A percentile compares a stretch with the other conserved stretches of the same genome.
phyloP scores from a whole-genome alignment of 2,797 vertebrate species.

The Anabacerthia variegaticeps region DNA sequence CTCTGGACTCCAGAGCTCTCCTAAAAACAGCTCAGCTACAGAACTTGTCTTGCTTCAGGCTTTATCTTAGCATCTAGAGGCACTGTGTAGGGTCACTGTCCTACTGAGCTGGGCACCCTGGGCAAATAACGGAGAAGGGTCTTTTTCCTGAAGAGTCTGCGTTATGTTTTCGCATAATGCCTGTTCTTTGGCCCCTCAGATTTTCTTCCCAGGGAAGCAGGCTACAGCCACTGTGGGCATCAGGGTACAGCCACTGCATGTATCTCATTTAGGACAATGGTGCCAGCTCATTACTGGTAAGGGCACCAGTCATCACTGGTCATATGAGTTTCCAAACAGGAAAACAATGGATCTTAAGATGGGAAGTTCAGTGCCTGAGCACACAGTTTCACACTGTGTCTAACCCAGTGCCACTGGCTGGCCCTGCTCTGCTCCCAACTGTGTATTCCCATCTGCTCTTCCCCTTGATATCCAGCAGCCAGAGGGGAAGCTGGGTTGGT shows the following conservation, averaged over 20 bases:
- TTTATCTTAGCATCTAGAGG: background rate
- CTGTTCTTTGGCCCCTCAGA: background rate
- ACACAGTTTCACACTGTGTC: background rate
- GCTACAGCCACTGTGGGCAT: background rate
- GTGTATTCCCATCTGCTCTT: background rate
- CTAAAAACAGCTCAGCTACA: background rate
- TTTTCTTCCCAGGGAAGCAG: background rate
- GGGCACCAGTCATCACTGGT: background rate
- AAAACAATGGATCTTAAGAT: background rate
- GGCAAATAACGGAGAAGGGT: background rate
- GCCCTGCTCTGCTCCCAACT: background rate
- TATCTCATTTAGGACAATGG: background rate
- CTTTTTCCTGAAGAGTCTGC: background rate
- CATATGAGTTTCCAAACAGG: background rate
- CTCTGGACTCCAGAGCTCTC: background rate
- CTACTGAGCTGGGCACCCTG: background rate
- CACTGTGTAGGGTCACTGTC: background rate
- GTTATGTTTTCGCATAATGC: background rate
- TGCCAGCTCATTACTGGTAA: background rate
- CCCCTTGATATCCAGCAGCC: background rate
- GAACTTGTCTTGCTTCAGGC: background rate
- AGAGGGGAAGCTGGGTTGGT: background rate
- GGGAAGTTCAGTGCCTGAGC: background rate
- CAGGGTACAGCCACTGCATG: background rate
- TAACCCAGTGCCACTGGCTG: background rate